Evolutionary conservation across 2,888 invertebrate genomes (phyloP).

Genomic region (Dryocosmus kuriphilus): DNA sequence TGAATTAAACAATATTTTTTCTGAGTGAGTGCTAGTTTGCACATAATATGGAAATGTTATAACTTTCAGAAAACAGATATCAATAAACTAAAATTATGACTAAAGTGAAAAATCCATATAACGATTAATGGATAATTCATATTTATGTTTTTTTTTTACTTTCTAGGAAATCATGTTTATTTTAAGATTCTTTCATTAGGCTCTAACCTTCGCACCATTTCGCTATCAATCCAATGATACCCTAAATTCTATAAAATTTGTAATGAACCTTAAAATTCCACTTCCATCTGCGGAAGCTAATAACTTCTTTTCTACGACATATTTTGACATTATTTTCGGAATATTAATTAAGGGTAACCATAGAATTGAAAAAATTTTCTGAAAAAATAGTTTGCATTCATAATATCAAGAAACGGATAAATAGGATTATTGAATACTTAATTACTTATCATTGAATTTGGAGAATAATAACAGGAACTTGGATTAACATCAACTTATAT

Average conservation of each 20-base stretch:
- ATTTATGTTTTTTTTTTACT: no score
- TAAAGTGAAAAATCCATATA: no score
- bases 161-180: not conserved
- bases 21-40: no score
- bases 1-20: no score
- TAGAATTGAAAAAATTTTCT: not conserved
- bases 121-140: no score
- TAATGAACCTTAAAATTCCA: conserved; percentile 1
- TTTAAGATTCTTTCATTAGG: conserved; percentile 1
- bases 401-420: not conserved
- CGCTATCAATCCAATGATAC: conserved; percentile 13
- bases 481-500: not conserved
- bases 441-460: not conserved
- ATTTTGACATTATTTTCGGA: not conserved
- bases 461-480: not conserved
- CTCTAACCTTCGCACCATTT: conserved; percentile 16
- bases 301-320: no score
- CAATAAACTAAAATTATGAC: no score
- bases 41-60: no score
- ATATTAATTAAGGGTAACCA: not conserved
- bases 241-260: conserved; percentile 20
- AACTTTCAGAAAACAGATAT: no score
- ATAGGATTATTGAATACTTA: not conserved
- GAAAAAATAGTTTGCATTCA: no score
- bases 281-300: no score